These are phyloP conservation scores for Enteromius mattozi DNA, from an alignment of 2,797 vertebrate species.

Conservation along the genomic window DNA sequence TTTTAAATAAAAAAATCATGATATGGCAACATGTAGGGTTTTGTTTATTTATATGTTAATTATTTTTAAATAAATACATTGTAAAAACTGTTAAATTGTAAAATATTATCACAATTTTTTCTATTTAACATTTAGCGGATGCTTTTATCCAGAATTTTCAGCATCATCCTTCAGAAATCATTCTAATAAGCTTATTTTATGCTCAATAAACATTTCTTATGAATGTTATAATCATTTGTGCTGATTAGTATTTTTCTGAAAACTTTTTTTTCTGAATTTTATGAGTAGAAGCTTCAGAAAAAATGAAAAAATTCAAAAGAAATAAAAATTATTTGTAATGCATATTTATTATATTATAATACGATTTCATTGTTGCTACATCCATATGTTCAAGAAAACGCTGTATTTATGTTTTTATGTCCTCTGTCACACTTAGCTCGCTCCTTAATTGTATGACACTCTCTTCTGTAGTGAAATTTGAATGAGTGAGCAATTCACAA, in stretches of 20 bases:
- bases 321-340: no score
- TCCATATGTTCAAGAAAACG: neutral
- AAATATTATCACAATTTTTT: neutral
- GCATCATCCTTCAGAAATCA: neutral
- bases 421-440: neutral
- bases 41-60: neutral
- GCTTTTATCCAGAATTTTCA: neutral
- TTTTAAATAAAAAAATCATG: neutral
- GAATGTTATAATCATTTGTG: neutral
- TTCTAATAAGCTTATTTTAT: no score
- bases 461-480: slow-evolving; percentile 14
- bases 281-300: no score
- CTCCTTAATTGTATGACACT: neutral
- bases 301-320: no score
- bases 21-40: neutral
- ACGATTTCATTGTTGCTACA: neutral
- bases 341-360: neutral
- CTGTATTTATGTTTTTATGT: neutral
- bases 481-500: neutral
- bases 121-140: no score
- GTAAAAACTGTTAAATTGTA: neutral
- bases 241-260: no score
- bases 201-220: neutral
- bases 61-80: neutral
- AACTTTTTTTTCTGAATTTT: no score